Evolutionary conservation across 1,140 invertebrate species (phyloP).

Genomic region (Cyclina sinensis): DNA sequence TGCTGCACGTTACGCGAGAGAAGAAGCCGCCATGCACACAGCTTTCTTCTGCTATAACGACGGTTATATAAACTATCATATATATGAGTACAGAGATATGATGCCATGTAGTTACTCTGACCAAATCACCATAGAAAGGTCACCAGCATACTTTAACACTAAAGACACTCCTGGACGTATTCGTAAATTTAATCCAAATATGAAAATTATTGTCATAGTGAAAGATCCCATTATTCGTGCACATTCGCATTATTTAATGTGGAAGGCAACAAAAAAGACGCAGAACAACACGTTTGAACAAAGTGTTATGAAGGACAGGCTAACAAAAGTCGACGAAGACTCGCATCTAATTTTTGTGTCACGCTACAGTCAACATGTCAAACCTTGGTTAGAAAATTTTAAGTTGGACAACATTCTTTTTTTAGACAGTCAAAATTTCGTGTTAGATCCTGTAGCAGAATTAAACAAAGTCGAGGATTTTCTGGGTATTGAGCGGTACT

Average conservation of each 20-base stretch:
- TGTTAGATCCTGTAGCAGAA: conserved; percentile 94
- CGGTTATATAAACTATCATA: conserved; percentile 81
- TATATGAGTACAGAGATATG: conserved; percentile 83
- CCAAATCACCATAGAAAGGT: conserved; percentile 87
- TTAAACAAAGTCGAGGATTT: conserved; percentile 94
- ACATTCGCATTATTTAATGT: conserved; percentile 93
- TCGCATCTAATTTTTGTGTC: conserved; percentile 91
- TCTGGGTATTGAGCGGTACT: conserved; percentile 92
- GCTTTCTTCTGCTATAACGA: conserved; percentile 83
- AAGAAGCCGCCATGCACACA: conserved; percentile 65
- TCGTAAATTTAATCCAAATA: conserved; percentile 93
- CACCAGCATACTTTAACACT: conserved; percentile 86
- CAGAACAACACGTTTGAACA: conserved; percentile 69
- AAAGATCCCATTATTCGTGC: conserved; percentile 95
- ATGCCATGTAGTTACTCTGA: conserved; percentile 72
- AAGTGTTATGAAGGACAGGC: conserved; percentile 42
- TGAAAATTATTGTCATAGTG: conserved; percentile 95
- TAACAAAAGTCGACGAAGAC: conserved; percentile 33
- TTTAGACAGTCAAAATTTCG: conserved; percentile 94
- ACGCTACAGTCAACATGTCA: conserved; percentile 92
- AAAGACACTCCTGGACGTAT: conserved; percentile 93
- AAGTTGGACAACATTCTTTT: conserved; percentile 93
- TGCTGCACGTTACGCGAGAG: conserved; percentile 6
- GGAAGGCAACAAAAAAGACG: not conserved
- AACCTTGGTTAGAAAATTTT: conserved; percentile 93